Conservation (phyloP, 2,113 vertebrate genomes). For the Hippotragus niger region DNA sequence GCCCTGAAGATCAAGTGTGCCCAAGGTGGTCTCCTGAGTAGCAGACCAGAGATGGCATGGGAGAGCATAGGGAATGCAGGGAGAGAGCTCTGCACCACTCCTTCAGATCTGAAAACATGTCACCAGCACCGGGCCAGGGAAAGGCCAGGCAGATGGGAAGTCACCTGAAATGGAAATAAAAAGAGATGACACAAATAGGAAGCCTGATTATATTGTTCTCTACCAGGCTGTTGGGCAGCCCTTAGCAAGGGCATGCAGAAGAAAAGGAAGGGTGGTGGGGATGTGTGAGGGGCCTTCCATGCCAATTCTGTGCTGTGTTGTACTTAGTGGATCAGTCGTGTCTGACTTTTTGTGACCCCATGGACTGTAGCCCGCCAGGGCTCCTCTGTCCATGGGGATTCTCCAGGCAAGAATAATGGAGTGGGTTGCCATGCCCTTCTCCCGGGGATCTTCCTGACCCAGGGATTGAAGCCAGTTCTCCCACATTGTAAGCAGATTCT, state of each 20-base stretch:
- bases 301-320: neutral
- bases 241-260: neutral
- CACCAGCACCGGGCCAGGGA: neutral
- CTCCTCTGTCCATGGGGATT: neutral
- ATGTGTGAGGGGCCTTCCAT: neutral
- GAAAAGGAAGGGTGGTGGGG: neutral
- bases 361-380: neutral
- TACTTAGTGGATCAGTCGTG: neutral
- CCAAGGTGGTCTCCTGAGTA: neutral
- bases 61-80: neutral
- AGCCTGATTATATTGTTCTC: neutral
- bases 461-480: neutral
- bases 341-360: neutral
- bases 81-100: neutral
- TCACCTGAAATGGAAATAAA: neutral
- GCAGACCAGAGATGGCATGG: neutral
- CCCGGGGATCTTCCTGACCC: neutral
- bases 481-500: neutral
- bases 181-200: neutral
- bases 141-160: neutral
- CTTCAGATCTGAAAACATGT: neutral
- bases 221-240: neutral
- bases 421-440: neutral
- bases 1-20: neutral
- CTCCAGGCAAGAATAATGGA: neutral